phyloP scores from a whole-genome alignment of 2,888 invertebrate genomes.

The Ommatoiulus sabulosus region DNA sequence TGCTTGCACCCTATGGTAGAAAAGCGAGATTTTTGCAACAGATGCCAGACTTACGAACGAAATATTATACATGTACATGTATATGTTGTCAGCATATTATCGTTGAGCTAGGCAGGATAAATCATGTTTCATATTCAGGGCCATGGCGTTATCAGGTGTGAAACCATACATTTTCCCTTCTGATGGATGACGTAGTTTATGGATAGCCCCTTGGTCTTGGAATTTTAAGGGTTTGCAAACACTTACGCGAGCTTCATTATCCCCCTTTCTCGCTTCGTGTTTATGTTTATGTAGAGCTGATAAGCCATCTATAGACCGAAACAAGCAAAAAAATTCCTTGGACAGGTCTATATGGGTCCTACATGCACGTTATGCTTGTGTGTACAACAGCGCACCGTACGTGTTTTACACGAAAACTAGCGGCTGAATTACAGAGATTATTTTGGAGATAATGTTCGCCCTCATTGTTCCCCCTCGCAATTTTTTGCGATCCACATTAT shows the following conservation, averaged over 20 bases:
- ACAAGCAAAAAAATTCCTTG: constrained; percentile 17
- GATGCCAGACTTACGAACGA: no score
- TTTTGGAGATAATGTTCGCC: background rate
- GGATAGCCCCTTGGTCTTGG: background rate
- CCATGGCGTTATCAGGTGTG: no score
- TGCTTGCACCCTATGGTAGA: no score
- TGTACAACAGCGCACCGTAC: background rate
- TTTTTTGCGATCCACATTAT: constrained; percentile 29
- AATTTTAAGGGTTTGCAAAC: constrained; percentile 13
- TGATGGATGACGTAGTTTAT: background rate
- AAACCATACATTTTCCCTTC: background rate
- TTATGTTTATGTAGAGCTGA: constrained; percentile 33
- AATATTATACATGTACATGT: no score
- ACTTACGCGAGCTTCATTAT: background rate
- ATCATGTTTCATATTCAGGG: no score
- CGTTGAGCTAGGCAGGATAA: no score
- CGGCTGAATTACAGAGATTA: constrained; percentile 30
- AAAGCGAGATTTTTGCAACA: no score
- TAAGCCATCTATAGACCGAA: constrained; percentile 34
- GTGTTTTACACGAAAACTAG: constrained; percentile 40
- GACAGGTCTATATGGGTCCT: background rate
- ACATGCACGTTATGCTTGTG: background rate
- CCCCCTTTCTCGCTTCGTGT: background rate
- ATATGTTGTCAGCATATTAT: no score
- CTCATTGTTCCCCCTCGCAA: constrained; percentile 3